These are phyloP conservation scores for Steinernema khuongi DNA, from an alignment of 1,140 invertebrate species.

Conservation along the genomic window DNA sequence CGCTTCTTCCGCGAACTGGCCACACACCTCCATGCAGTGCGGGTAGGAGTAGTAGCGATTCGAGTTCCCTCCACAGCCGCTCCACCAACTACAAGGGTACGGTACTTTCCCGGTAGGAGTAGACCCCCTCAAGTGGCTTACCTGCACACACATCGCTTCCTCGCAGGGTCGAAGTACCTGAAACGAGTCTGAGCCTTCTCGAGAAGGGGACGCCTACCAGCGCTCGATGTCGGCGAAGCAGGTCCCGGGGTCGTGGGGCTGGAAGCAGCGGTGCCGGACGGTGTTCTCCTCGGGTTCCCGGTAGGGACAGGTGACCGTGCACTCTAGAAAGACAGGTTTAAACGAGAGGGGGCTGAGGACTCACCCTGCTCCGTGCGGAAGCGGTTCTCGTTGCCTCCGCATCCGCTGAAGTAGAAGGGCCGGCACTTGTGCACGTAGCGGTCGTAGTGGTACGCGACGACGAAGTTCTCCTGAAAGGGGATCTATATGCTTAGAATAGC, in stretches of 20 bases:
- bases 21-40: slow-evolving; percentile 44
- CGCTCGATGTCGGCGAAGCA: slow-evolving; percentile 39
- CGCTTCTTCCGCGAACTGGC: slow-evolving; percentile 26
- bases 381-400: slow-evolving; percentile 80
- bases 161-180: slow-evolving; percentile 33
- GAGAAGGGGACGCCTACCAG: slow-evolving; percentile 17
- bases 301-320: slow-evolving; percentile 33
- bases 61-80: slow-evolving; percentile 42
- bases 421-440: slow-evolving; percentile 74
- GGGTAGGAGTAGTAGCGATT: slow-evolving; percentile 42
- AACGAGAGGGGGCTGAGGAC: background rate
- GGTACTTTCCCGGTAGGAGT: background rate
- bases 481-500: too few relatives aligned
- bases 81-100: slow-evolving; percentile 31
- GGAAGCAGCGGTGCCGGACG: slow-evolving; percentile 33
- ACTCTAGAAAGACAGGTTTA: slow-evolving; percentile 34
- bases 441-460: slow-evolving; percentile 66
- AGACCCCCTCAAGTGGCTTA: background rate
- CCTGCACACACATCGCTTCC: slow-evolving; percentile 39
- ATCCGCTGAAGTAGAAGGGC: slow-evolving; percentile 87
- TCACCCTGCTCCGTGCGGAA: slow-evolving; percentile 36
- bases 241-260: slow-evolving; percentile 38
- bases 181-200: background rate
- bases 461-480: background rate
- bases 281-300: slow-evolving; percentile 19